These are phyloP conservation scores for Steinernema scapterisci DNA, from an alignment of 2,888 invertebrate species.

Conservation along the genomic window DNA sequence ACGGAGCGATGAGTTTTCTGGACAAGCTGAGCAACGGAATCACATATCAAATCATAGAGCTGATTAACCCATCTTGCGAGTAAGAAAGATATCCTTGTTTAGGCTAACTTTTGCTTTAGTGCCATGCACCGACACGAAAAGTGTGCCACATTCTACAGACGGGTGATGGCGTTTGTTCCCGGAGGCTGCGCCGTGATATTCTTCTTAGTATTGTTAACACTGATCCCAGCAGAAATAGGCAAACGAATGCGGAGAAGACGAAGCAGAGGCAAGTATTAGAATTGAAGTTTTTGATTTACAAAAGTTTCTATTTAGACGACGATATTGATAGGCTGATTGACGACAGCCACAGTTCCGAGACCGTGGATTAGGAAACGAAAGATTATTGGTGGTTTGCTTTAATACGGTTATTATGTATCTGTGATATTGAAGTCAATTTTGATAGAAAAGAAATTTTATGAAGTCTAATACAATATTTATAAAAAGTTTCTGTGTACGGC, in stretches of 20 bases:
- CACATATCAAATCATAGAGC: conserved; percentile 83
- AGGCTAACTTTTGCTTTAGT: conserved; percentile 41
- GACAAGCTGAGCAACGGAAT: conserved; percentile 89
- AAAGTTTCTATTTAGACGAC: conserved; percentile 2
- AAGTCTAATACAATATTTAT: too few species aligned
- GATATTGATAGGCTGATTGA: background rate
- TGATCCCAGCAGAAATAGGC: conserved; percentile 52
- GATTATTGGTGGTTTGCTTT: too few species aligned
- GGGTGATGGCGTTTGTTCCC: conserved; percentile 61
- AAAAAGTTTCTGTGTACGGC: too few species aligned
- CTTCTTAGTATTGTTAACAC: conserved; percentile 51
- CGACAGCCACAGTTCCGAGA: background rate
- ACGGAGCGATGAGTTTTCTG: conserved; percentile 88
- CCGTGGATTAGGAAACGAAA: too few species aligned
- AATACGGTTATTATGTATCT: too few species aligned
- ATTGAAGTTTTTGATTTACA: background rate
- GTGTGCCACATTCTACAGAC: conserved; percentile 58
- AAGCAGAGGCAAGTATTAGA: conserved; percentile 25
- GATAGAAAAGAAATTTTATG: too few species aligned
- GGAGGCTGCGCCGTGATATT: conserved; percentile 54
- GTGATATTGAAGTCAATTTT: too few species aligned
- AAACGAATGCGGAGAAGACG: conserved; percentile 36
- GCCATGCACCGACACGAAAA: conserved; percentile 43
- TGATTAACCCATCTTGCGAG: conserved; percentile 74
- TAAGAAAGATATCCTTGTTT: conserved; percentile 41